phyloP scores from a whole-genome alignment of 2,888 invertebrate genomes.

The Amaurobius ferox region DNA sequence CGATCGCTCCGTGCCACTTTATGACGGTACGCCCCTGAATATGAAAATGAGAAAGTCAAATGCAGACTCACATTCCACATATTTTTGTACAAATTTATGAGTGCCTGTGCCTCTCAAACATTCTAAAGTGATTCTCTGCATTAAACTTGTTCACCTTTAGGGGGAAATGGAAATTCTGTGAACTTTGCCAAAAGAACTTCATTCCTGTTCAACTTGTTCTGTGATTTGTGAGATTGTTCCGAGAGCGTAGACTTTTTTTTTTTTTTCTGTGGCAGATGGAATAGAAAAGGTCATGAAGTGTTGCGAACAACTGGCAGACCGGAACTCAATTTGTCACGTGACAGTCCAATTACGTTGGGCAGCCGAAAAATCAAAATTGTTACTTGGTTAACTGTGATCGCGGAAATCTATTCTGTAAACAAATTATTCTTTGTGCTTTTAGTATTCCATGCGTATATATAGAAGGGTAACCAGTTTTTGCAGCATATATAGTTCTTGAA shows the following conservation, averaged over 20 bases:
- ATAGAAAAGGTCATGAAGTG: conserved; percentile 1
- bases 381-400: not conserved
- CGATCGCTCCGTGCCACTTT: too few relatives aligned
- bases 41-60: too few relatives aligned
- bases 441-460: not conserved
- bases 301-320: not conserved
- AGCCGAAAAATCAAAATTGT: not conserved
- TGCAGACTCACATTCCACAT: too few relatives aligned
- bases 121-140: too few relatives aligned
- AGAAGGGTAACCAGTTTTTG: not conserved
- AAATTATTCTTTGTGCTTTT: not conserved
- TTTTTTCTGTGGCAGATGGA: not conserved
- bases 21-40: too few relatives aligned
- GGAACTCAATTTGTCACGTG: not conserved
- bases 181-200: too few relatives aligned
- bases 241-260: not conserved
- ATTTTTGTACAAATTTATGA: too few relatives aligned
- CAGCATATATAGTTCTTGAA: not conserved
- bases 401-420: not conserved
- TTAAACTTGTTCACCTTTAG: too few relatives aligned
- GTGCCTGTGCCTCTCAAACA: too few relatives aligned
- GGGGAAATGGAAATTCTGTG: too few relatives aligned
- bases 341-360: not conserved
- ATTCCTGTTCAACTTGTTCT: not conserved
- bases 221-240: not conserved